Percentiles rank a stretch among this genome's conserved stretches.
Evolutionary conservation across 2,888 invertebrate genomes (phyloP).

Genomic region (Chorisops tibialis): DNA sequence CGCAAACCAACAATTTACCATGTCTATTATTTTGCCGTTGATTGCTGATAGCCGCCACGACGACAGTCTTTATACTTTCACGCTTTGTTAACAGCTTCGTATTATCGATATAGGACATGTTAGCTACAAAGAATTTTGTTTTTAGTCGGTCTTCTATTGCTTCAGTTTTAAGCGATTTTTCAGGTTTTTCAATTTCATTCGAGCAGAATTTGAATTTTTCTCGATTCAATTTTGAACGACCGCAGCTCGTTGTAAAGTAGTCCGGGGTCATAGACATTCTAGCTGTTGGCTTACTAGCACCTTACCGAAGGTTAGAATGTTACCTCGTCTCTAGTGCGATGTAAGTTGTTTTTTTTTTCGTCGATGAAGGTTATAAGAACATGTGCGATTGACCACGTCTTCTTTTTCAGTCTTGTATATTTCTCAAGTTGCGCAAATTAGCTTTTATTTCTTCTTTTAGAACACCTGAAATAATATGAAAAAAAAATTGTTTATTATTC

Average conservation of each 20-base stretch:
- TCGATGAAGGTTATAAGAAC: too few species aligned
- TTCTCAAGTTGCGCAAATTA: too few species aligned
- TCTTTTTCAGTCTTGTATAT: too few species aligned
- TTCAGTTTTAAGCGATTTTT: not conserved
- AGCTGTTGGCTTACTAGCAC: not conserved
- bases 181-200: conserved; percentile 2
- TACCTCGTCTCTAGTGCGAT: too few species aligned
- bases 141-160: not conserved
- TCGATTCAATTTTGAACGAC: conserved; percentile 40
- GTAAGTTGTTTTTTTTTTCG: too few species aligned
- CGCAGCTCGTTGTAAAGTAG: conserved; percentile 45
- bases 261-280: conserved; percentile 40
- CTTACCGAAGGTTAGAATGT: conserved; percentile 15
- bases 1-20: not conserved
- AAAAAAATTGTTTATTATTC: not conserved
- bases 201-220: conserved; percentile 28
- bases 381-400: too few species aligned
- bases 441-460: conserved; percentile 9
- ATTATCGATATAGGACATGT: not conserved
- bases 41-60: not conserved
- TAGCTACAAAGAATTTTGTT: not conserved
- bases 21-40: not conserved
- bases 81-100: conserved; percentile 12
- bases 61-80: not conserved
- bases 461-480: conserved; percentile 28